Conservation (phyloP, 1,140 invertebrate species). For the Nephila pilipes region DNA sequence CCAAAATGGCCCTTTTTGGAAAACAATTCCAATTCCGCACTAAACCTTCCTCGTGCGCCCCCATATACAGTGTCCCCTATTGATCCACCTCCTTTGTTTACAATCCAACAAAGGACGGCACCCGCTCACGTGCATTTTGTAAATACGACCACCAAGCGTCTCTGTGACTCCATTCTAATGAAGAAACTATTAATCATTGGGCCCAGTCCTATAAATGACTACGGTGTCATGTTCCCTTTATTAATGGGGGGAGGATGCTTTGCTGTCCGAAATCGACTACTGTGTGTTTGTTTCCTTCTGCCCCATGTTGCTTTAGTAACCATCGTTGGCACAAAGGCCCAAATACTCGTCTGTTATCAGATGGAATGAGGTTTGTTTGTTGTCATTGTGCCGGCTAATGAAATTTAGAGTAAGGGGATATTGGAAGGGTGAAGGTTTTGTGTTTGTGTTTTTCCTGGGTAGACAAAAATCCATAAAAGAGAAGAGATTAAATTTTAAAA, state of each 20-base stretch:
- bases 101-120: background rate
- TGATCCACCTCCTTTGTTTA: slow-evolving; percentile 15
- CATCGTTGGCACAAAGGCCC: background rate
- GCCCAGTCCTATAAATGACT: slow-evolving; percentile 20
- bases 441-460: background rate
- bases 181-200: slow-evolving; percentile 47
- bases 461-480: background rate
- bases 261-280: slow-evolving; percentile 14
- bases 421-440: background rate
- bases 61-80: background rate
- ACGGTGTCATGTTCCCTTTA: slow-evolving; percentile 23
- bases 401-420: background rate
- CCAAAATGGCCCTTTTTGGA: background rate
- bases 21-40: background rate
- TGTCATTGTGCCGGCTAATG: background rate
- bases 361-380: slow-evolving; percentile 7
- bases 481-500: background rate
- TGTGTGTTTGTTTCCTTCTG: slow-evolving; percentile 43
- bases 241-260: background rate
- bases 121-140: slow-evolving; percentile 12
- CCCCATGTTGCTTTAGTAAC: slow-evolving; percentile 45
- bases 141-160: background rate
- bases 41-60: background rate
- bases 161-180: slow-evolving; percentile 20
- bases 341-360: background rate